Evolutionary conservation across 2,113 vertebrate species (phyloP), one percentile per base, ranked within the genome.

Genomic region (Podarcis muralis): DNA sequence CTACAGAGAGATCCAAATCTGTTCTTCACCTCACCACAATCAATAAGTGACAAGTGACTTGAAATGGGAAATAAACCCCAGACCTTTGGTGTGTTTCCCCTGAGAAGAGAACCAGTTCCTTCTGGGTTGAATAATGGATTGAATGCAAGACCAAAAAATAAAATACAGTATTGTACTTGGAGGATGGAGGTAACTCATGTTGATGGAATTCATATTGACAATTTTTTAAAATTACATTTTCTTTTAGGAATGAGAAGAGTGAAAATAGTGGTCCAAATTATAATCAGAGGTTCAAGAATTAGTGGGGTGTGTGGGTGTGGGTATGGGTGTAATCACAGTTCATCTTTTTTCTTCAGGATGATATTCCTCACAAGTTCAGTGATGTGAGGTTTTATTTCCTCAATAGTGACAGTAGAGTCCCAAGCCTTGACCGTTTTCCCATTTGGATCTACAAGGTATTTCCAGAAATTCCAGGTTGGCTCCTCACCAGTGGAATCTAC

Each of bases 381-480:
- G 75, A 99, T 93, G 77, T 97, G 95, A 11, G 98, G 98, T 76
- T 97, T 97, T 93, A 99, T 96, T 92, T 99, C 98, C 93, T 98
- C 97, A 87, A 99, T 94, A 3, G 98, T 91, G 80, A 98, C 97
- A 0, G 96, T 96, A 13, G 98, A 98, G 77, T 98, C 98, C 99
- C 99, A 99, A 0, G 97, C 97, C 16, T 97, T 98, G 48, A 98
- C 96, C 32, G 97, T 98, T 81, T 98, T 97, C 4, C 99, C 99
- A 59, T 98, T 96, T 1, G 98, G 96, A 35, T 97, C 97, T 27
- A 99, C 96, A 0, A 99, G 96, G 88, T 98, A 99, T 94, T 99
- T 99, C 98, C 98, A 99, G 96, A 99, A 99, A 92, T 99, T 99
- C 99, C 99, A 99, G 88, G 98, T 97, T 30, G 99, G 99, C 91